These are phyloP conservation scores for Clarias gariepinus DNA, from an alignment of 2,113 vertebrate species.

Conservation along the genomic window DNA sequence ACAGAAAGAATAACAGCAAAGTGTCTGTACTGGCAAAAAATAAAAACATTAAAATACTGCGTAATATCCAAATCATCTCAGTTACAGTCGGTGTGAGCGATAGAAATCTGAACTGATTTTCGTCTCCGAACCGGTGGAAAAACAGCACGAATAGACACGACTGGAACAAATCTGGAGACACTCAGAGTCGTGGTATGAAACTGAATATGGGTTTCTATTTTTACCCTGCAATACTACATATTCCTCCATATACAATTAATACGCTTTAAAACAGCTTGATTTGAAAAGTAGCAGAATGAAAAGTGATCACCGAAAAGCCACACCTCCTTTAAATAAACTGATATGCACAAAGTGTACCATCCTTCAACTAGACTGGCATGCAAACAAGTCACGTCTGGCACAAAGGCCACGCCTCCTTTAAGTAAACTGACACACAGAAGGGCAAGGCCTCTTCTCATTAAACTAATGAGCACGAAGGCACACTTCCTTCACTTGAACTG, in stretches of 20 bases:
- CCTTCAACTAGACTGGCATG: neutral
- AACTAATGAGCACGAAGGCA: neutral
- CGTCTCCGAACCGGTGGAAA: neutral
- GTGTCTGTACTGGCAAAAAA: neutral
- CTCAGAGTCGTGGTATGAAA: neutral
- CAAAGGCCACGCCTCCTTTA: neutral
- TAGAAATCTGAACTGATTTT: neutral
- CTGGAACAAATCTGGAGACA: neutral
- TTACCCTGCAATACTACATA: neutral
- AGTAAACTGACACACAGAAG: too few species aligned
- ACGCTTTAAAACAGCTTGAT: neutral
- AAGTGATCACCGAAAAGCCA: neutral
- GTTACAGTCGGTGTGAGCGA: neutral
- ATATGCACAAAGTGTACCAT: neutral
- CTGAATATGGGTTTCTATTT: neutral
- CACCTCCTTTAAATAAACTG: neutral
- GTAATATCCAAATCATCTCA: conserved; percentile 23
- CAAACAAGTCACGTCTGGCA: too few species aligned
- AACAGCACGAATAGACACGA: neutral
- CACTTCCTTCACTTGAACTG: neutral
- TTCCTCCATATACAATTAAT: neutral
- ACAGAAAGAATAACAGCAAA: conserved; percentile 25
- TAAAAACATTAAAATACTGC: neutral
- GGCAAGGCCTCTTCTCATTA: neutral
- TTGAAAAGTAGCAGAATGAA: neutral